Percentiles rank a stretch among this genome's conserved stretches.
Evolutionary conservation across 2,888 invertebrate genomes (phyloP).

Genomic region (Nephrotoma flavescens): DNA sequence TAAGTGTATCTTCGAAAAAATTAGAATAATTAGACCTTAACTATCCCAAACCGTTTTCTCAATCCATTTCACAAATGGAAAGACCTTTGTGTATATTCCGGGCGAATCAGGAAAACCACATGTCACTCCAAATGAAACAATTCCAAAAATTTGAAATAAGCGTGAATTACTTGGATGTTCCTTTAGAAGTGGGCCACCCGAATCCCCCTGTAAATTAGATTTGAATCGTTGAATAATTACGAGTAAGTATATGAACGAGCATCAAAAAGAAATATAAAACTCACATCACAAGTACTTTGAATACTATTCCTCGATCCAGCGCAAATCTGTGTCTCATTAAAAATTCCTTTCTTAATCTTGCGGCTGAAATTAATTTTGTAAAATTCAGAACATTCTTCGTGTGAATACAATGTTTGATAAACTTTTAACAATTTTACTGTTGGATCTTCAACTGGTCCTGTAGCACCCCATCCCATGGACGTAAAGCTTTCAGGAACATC

Average conservation of each 20-base stretch:
- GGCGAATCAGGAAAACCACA: conserved; percentile 23
- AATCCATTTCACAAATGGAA: too few relatives aligned
- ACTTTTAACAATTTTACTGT: not conserved
- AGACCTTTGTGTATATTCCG: too few relatives aligned
- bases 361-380: not conserved
- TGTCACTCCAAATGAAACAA: conserved; percentile 34
- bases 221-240: not conserved
- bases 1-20: too few relatives aligned
- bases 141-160: conserved; percentile 34
- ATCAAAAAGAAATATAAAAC: not conserved
- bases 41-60: too few relatives aligned
- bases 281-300: not conserved
- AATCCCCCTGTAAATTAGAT: conserved; percentile 35
- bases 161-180: conserved; percentile 24
- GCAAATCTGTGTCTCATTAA: not conserved
- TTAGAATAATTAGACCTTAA: too few relatives aligned
- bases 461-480: not conserved
- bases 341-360: not conserved
- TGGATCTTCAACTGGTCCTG: not conserved
- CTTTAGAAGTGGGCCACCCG: conserved; percentile 46
- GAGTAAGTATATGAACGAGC: not conserved
- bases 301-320: not conserved
- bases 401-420: not conserved
- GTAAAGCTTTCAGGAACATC: not conserved
- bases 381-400: not conserved